Conservation (phyloP, 2,113 vertebrate genomes). For the Coptodon bakossiorum region DNA sequence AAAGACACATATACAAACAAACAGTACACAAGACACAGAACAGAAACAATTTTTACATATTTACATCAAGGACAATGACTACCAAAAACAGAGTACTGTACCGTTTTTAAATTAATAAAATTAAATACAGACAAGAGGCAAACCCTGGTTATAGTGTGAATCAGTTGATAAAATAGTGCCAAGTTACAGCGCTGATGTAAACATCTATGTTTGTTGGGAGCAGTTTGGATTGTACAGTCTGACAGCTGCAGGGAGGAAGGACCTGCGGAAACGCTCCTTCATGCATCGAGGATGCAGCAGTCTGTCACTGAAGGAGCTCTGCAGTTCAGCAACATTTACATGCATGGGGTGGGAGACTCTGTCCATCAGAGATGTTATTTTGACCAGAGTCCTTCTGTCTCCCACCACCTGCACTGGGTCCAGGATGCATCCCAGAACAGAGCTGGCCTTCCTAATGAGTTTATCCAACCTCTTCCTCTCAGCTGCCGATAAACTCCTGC, state of each 20-base stretch:
- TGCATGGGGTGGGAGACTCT: background rate
- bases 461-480: background rate
- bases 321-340: background rate
- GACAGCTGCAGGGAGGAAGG: background rate
- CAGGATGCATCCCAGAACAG: background rate
- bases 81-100: background rate
- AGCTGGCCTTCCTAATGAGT: background rate
- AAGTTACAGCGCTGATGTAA: too few species aligned
- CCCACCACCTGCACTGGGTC: background rate
- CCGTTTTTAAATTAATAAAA: too few species aligned
- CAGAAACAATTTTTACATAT: rapidly evolving
- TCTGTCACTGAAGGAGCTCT: rapidly evolving
- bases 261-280: rapidly evolving
- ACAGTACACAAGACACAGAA: background rate
- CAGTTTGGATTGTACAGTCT: background rate
- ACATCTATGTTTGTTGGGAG: background rate
- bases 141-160: too few species aligned
- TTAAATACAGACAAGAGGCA: too few species aligned
- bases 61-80: background rate
- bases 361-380: background rate
- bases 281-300: rapidly evolving
- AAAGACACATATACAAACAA: background rate
- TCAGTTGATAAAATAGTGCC: too few species aligned
- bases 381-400: background rate
- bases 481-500: background rate